Evolutionary conservation across 2,797 vertebrate species (phyloP).

Genomic region (Lacerta agilis): DNA sequence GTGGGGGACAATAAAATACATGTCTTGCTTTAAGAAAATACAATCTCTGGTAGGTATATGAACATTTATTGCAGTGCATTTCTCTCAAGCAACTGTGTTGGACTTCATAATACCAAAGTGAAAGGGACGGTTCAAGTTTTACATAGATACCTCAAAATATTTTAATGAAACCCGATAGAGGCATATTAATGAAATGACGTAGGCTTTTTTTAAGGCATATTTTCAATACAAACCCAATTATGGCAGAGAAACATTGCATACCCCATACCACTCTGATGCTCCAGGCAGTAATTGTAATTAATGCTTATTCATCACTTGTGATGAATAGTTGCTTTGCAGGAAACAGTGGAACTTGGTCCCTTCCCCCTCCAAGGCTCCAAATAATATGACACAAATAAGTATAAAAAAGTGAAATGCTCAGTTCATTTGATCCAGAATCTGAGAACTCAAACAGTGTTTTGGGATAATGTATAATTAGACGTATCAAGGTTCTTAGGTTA

Average conservation of each 20-base stretch:
- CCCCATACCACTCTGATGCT: background rate
- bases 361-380: too few relatives aligned
- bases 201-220: background rate
- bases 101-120: background rate
- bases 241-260: background rate
- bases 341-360: background rate
- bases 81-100: background rate
- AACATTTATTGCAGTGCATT: background rate
- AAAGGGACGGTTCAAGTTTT: background rate
- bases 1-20: background rate
- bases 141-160: background rate
- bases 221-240: background rate
- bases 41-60: background rate
- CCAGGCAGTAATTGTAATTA: background rate
- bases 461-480: too few relatives aligned
- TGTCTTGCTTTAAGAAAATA: background rate
- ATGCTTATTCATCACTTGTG: background rate
- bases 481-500: too few relatives aligned
- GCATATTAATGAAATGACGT: background rate
- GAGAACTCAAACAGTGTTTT: too few relatives aligned
- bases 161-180: background rate
- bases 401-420: too few relatives aligned
- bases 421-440: too few relatives aligned
- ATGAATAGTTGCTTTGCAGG: background rate
- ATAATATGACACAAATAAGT: too few relatives aligned